Conservation (phyloP, 2,797 vertebrate genomes). For the Pseudochirops cupreus region DNA sequence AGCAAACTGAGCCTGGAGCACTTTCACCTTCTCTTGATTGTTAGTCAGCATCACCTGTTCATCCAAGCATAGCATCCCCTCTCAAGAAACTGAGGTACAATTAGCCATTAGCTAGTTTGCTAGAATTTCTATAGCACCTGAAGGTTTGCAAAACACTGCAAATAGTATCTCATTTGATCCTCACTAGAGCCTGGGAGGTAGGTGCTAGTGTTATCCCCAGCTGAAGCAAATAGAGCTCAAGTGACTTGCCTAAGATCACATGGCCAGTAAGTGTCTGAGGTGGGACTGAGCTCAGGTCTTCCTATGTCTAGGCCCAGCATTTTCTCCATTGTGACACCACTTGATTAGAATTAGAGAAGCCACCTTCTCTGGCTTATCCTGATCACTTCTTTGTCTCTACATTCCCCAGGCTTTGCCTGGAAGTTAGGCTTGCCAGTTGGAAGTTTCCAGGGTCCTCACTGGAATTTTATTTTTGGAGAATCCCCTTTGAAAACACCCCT, state of each 20-base stretch:
- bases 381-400: background rate
- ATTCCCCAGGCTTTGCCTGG: background rate
- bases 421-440: background rate
- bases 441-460: background rate
- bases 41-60: background rate
- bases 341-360: background rate
- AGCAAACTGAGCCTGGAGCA: background rate
- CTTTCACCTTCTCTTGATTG: background rate
- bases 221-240: background rate
- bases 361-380: background rate
- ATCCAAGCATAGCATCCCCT: too few species aligned
- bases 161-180: background rate
- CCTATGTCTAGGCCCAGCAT: background rate
- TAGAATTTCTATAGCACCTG: background rate
- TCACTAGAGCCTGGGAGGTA: background rate
- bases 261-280: background rate
- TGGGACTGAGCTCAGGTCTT: background rate
- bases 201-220: background rate
- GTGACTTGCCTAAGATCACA: background rate
- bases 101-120: background rate
- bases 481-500: background rate
- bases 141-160: background rate
- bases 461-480: background rate
- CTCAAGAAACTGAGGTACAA: background rate
- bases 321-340: background rate